Evolutionary conservation across 2,888 invertebrate species (phyloP), one percentile per base, ranked within the genome.

Genomic region (Drosophila meridiana): DNA sequence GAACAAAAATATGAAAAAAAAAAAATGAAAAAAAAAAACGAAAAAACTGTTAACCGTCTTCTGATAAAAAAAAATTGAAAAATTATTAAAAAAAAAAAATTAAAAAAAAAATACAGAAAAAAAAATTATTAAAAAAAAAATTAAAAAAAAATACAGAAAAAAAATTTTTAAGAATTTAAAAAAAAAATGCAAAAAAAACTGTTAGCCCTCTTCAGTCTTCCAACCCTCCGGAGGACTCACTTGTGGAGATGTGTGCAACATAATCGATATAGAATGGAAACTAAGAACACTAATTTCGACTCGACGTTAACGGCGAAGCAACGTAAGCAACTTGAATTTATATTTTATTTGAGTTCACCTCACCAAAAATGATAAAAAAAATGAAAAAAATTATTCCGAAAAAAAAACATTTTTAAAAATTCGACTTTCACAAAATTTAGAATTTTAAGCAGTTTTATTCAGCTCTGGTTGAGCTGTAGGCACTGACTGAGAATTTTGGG

Each of bases 371-470:
- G 11, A 13, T 36, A 5, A 9, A 30, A 36, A 30, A 38, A 40
- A 14, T 20, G 20, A 6, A 8, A 14, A 26, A 28, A 38, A 13
- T 1, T 38, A 6, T 28, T 7, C 11, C 14, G n/a, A 57, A 57
- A 57, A 13, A 34, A 2, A 6, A 20, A 30, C 9, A 30, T 36
- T 26, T 57, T 3, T 3, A 38, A 32, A 26, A 50, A 20, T 34
- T 20, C 11, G n/a, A 36, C 20, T 36, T 36, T 0, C 4, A 53
- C 34, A 8, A 14, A 50, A 48, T 45, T 42, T 36, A 53, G 50
- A 28, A 71, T 63, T 78, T 59, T 2, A 13, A 3, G 13, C 9
- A 63, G 72, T 74, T 34, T 55, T 14, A 2, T 4, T 4, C 48
- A 4, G 65, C 52, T 53, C 40, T 20, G 2, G 13, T 11, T 34